These are phyloP conservation scores for Cordilura impudica DNA, from an alignment of 2,888 invertebrate species.

Conservation along the genomic window DNA sequence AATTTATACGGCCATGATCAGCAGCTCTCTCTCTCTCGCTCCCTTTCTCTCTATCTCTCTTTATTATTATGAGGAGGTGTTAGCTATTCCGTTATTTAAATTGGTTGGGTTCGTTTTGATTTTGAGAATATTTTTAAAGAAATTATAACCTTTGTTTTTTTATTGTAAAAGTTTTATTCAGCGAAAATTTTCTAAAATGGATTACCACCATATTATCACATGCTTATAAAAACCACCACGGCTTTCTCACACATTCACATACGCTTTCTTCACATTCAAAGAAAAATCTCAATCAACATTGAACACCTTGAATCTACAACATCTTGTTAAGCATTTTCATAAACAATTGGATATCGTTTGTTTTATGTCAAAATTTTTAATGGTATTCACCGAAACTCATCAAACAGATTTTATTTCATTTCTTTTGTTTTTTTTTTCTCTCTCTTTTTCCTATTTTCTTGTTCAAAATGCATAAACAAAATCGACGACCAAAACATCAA, in stretches of 20 bases:
- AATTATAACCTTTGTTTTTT: too few relatives aligned
- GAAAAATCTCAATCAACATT: not conserved
- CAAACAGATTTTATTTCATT: conserved; percentile 57
- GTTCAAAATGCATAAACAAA: conserved; percentile 44
- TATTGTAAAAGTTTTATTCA: not conserved
- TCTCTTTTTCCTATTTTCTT: conserved; percentile 55
- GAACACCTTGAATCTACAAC: not conserved
- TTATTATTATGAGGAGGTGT: too few relatives aligned
- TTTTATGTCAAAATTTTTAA: conserved; percentile 37
- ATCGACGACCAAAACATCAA: conserved; percentile 37
- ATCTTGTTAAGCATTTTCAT: not conserved
- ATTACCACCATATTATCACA: conserved; percentile 27
- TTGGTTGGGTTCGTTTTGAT: too few relatives aligned
- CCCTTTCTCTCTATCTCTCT: too few relatives aligned
- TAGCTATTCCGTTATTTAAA: too few relatives aligned
- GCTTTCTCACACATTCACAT: not conserved
- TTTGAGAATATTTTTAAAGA: too few relatives aligned
- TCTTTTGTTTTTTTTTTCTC: conserved; percentile 64
- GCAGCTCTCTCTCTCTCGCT: too few relatives aligned
- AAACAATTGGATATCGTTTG: conserved; percentile 43
- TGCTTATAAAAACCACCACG: not conserved
- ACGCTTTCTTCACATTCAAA: conserved; percentile 24
- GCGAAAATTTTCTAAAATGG: conserved; percentile 57
- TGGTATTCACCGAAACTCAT: conserved; percentile 42
- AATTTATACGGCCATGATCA: too few relatives aligned